Percentiles rank a stretch among this genome's conserved stretches.
Evolutionary conservation across 1,140 invertebrate species (phyloP).

Genomic region (Drosophila pseudoananassae): DNA sequence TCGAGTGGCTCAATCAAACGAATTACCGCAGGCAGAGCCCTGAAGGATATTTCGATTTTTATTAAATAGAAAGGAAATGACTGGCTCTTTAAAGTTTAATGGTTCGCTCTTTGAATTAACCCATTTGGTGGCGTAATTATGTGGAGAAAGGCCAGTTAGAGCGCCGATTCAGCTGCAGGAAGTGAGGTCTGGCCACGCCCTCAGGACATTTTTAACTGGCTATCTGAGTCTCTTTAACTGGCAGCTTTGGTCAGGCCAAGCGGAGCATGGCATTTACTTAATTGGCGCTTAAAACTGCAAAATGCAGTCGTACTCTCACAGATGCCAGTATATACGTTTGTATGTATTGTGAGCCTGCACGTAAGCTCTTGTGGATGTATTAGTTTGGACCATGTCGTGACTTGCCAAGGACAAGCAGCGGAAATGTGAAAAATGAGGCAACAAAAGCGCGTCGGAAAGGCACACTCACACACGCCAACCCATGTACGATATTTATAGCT

Average conservation of each 20-base stretch:
- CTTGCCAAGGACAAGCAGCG: constrained; percentile 52
- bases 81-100: not conserved
- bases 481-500: constrained; percentile 31
- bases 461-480: constrained; percentile 13
- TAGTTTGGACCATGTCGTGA: constrained; percentile 31
- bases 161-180: constrained; percentile 19
- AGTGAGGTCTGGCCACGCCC: constrained; percentile 1
- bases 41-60: constrained; percentile 9
- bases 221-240: constrained; percentile 6
- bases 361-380: constrained; percentile 43
- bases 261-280: constrained; percentile 65
- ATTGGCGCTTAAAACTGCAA: constrained; percentile 72
- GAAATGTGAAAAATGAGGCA: constrained; percentile 71
- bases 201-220: not conserved
- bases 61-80: constrained; percentile 14
- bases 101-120: constrained; percentile 14
- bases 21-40: constrained; percentile 10
- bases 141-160: constrained; percentile 1
- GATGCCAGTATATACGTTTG: not conserved
- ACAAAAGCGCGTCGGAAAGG: constrained; percentile 49
- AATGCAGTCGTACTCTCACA: constrained; percentile 41
- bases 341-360: not conserved
- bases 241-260: constrained; percentile 24
- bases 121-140: constrained; percentile 40
- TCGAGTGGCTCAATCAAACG: constrained; percentile 42